Base-by-base conservation (phyloP, 2,888 invertebrate genomes). In the Drosophila kanekoi region DNA sequence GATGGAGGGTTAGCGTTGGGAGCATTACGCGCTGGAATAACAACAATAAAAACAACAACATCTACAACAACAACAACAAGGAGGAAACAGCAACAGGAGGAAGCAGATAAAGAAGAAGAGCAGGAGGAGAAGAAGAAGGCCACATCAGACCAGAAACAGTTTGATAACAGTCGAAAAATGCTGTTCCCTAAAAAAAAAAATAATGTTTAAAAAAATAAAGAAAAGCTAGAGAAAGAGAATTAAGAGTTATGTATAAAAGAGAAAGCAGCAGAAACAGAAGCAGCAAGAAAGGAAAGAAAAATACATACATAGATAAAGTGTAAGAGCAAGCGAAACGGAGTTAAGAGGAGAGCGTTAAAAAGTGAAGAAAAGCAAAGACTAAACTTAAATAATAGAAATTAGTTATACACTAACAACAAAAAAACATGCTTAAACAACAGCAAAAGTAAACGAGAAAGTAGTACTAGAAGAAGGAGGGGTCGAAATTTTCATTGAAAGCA, bases 321-420 rank as follows among this genome's bases (percentile, higher is more conserved):
- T 32, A 56, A 52, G 41, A 59, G 49, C 45, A 43, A 56, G 41
- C 59, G 53, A 53, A 57, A 32, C 33, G 63, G 65, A 61, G 73
- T 57, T 51, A 35, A 48, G 41, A 71, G 49, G 53, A 48, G 54
- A 60, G 71, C 72, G 72, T 76, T 71, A 63, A 79, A 66, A 81
- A 86, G 76, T 77, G 64, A 83, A 80, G 79, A 79, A 81, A 87
- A 83, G 82, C 85, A 81, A 84, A 89, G 82, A 87, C 82, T 77
- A 79, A 85, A 79, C 72, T 79, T 78, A 84, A 84, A 87, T 86
- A 86, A 83, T 83, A 84, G 72, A 76, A 69, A 67, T 72, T 83
- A 89, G 79, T 77, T 77, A 79, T 79, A 84, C 70, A 87, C 73
- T 79, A 77, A n/a, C n/a, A n/a, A n/a, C n/a, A 77, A 78, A 64